Percentiles rank a stretch among this genome's conserved stretches.
These are phyloP conservation scores for Acropora yongei DNA, from an alignment of 64 coral and sea anemone genomes.

Conservation along the genomic window DNA sequence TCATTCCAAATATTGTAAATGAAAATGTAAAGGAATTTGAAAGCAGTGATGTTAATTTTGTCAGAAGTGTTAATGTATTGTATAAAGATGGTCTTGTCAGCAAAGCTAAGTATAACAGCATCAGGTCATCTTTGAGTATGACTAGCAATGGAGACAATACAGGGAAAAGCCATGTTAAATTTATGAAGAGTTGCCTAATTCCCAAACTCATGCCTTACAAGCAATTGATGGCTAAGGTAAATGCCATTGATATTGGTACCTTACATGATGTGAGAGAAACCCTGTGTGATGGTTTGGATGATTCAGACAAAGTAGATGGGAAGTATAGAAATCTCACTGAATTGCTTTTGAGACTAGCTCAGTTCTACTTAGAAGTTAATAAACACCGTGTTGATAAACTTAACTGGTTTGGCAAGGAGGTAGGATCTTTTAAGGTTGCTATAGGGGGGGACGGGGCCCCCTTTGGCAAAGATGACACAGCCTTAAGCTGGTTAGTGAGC, in stretches of 20 bases:
- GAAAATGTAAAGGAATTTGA: slow-evolving; percentile 35
- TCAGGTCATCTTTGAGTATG: slow-evolving; percentile 60
- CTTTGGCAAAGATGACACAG: slow-evolving; percentile 52
- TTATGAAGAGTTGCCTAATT: background rate
- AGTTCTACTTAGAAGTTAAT: slow-evolving; percentile 53
- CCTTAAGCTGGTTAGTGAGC: slow-evolving; percentile 53
- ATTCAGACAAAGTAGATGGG: slow-evolving; percentile 61
- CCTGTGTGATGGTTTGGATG: slow-evolving; percentile 48
- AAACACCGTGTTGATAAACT: slow-evolving; percentile 34
- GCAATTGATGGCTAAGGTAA: slow-evolving; percentile 52
- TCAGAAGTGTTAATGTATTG: slow-evolving; percentile 64
- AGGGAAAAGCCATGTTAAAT: slow-evolving; percentile 37
- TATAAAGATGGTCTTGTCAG: slow-evolving; percentile 63
- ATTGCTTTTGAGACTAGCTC: slow-evolving; percentile 43
- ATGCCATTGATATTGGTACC: slow-evolving; percentile 58
- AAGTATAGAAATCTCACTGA: slow-evolving; percentile 55
- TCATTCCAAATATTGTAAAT: background rate
- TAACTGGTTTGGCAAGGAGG: slow-evolving; percentile 52
- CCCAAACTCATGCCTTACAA: slow-evolving; percentile 47
- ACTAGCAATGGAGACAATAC: slow-evolving; percentile 34
- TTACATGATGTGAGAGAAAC: slow-evolving; percentile 74
- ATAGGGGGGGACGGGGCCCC: slow-evolving; percentile 51
- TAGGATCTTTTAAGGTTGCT: slow-evolving; percentile 46
- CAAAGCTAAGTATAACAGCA: slow-evolving; percentile 67
- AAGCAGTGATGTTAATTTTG: slow-evolving; percentile 34